Evolutionary conservation across 2,888 invertebrate genomes (phyloP).

Genomic region (Electrophaes corylata): DNA sequence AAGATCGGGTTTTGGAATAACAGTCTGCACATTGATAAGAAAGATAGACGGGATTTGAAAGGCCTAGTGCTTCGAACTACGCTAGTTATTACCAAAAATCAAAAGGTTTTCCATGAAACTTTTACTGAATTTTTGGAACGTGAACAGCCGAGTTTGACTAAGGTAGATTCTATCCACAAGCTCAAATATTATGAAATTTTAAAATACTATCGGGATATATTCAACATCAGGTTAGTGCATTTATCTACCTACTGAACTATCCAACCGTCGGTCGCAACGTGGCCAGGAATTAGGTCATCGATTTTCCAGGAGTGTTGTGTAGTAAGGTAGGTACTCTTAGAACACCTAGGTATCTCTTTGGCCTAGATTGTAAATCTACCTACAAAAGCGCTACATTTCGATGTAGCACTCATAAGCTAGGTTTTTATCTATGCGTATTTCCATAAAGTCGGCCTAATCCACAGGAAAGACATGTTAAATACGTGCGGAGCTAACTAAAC

Average conservation of each 20-base stretch:
- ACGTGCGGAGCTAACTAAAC: no score
- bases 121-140: conserved; percentile 78
- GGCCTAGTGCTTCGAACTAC: conserved; percentile 82
- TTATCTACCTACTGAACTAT: neutral
- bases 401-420: no score
- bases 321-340: neutral
- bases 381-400: no score
- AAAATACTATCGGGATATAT: conserved; percentile 85
- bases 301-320: neutral
- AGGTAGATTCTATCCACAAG: conserved; percentile 86
- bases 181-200: conserved; percentile 85
- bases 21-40: conserved; percentile 59
- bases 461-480: no score
- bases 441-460: no score
- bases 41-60: conserved; percentile 77
- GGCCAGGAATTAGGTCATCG: conserved; percentile 9
- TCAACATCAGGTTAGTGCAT: conserved; percentile 85
- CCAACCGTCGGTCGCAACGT: neutral
- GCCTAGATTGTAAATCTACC: neutral
- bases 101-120: conserved; percentile 64
- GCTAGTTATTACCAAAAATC: conserved; percentile 66
- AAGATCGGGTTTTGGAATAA: conserved; percentile 77
- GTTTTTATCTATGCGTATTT: no score
- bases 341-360: neutral
- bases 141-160: conserved; percentile 72